phyloP scores from a whole-genome alignment of 2,888 invertebrate species.

The Hymenopus coronatus region DNA sequence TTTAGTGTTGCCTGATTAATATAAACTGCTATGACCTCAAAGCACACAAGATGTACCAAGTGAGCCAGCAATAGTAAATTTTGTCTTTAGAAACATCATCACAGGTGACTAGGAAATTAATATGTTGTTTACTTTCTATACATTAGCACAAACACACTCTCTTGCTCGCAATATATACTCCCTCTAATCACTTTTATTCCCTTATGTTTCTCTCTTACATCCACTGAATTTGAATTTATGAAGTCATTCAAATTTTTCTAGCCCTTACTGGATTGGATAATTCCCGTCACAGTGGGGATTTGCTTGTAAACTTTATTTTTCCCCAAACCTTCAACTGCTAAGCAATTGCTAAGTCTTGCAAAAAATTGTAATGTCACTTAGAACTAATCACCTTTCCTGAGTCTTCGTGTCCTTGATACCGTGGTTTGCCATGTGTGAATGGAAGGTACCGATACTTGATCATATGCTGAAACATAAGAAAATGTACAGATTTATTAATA shows the following conservation, averaged over 20 bases:
- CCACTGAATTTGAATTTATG: not conserved
- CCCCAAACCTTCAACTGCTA: not conserved
- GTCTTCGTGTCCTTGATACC: conserved; percentile 72
- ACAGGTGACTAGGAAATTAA: conserved; percentile 18
- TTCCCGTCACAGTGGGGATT: conserved; percentile 7
- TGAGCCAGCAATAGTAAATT: not conserved
- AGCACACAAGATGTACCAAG: not conserved
- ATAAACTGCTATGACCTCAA: not conserved
- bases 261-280: not conserved
- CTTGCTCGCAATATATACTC: not conserved
- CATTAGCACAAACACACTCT: not conserved
- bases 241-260: conserved; percentile 6
- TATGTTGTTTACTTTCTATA: not conserved
- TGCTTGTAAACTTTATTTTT: not conserved
- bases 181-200: not conserved
- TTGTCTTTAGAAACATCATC: not conserved
- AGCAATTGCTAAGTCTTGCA: not conserved
- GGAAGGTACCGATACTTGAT: conserved; percentile 98
- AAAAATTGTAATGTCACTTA: conserved; percentile 29
- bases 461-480: conserved; percentile 84
- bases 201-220: not conserved
- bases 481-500: no score
- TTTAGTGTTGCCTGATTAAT: not conserved
- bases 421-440: conserved; percentile 96
- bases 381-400: conserved; percentile 43